These are phyloP conservation scores for Sycobia sp. DNA, from an alignment of 1,140 invertebrate genomes.

Conservation along the genomic window DNA sequence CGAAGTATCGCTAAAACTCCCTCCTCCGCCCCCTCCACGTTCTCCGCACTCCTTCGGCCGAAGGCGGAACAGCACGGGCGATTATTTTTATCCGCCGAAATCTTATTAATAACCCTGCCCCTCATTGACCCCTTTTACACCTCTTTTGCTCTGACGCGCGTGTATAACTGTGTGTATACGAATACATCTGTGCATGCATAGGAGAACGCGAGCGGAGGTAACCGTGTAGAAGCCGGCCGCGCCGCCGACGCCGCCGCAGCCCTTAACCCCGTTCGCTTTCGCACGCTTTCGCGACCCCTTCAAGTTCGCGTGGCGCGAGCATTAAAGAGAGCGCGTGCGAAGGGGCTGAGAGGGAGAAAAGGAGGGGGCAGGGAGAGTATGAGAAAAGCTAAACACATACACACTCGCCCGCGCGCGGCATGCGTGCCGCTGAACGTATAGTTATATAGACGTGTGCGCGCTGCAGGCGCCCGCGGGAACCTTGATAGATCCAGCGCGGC, in stretches of 20 bases:
- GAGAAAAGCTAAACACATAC: too few relatives aligned
- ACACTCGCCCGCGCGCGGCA: too few relatives aligned
- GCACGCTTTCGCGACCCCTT: conserved; percentile 15
- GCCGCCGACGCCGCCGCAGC: conserved; percentile 13
- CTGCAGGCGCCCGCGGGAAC: background rate
- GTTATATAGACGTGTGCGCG: background rate
- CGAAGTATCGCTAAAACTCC: too few relatives aligned
- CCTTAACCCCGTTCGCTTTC: conserved; percentile 33
- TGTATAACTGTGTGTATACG: background rate
- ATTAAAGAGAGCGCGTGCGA: background rate
- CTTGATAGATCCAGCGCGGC: conserved; percentile 25
- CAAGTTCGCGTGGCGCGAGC: conserved; percentile 33
- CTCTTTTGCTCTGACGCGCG: conserved; percentile 16
- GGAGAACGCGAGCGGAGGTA: background rate
- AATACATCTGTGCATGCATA: background rate
- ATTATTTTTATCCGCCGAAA: conserved; percentile 26
- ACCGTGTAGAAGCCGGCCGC: background rate
- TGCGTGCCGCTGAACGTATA: conserved; percentile 12
- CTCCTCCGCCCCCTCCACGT: too few relatives aligned
- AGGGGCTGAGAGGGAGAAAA: background rate
- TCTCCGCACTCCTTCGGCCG: background rate
- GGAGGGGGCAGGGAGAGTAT: background rate
- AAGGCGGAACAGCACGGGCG: conserved; percentile 7
- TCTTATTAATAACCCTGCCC: conserved; percentile 33
- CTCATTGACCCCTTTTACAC: conserved; percentile 34